Evolutionary conservation across 2,888 invertebrate species (phyloP).

Genomic region (Spodoptera exigua): DNA sequence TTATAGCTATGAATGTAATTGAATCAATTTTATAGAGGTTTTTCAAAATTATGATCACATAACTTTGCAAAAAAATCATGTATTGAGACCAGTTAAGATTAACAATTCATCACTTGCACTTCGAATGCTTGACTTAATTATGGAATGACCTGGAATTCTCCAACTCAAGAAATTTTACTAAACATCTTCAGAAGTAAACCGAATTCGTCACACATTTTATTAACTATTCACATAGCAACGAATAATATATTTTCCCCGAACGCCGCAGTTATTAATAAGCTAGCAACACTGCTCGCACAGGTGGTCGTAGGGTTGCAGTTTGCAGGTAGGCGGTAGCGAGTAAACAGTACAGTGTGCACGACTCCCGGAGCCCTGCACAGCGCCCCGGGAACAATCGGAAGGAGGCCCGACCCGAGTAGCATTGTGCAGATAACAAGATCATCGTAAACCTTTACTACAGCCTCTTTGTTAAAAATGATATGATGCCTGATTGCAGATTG

Average conservation of each 20-base stretch:
- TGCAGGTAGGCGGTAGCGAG: conserved; percentile 59
- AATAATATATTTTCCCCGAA: conserved; percentile 26
- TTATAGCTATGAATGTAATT: no score
- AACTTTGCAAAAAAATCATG: no score
- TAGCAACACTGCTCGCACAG: conserved; percentile 74
- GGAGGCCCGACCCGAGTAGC: conserved; percentile 10
- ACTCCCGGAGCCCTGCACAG: not conserved
- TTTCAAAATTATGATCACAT: no score
- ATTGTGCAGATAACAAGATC: conserved; percentile 29
- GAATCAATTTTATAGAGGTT: no score
- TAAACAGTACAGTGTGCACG: conserved; percentile 45
- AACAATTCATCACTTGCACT: no score
- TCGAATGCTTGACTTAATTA: no score
- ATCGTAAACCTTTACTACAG: conserved; percentile 35
- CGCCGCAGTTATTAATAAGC: conserved; percentile 12
- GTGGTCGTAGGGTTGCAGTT: conserved; percentile 71
- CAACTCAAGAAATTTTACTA: no score
- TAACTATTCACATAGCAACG: not conserved
- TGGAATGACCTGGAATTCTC: no score
- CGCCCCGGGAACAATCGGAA: conserved; percentile 4
- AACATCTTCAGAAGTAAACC: no score
- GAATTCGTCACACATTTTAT: not conserved
- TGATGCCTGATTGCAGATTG: conserved; percentile 23
- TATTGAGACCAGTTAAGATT: no score
- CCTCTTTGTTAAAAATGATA: conserved; percentile 15